Conservation (phyloP, 1,140 invertebrate genomes). For the Drosophila nigromelanica region DNA sequence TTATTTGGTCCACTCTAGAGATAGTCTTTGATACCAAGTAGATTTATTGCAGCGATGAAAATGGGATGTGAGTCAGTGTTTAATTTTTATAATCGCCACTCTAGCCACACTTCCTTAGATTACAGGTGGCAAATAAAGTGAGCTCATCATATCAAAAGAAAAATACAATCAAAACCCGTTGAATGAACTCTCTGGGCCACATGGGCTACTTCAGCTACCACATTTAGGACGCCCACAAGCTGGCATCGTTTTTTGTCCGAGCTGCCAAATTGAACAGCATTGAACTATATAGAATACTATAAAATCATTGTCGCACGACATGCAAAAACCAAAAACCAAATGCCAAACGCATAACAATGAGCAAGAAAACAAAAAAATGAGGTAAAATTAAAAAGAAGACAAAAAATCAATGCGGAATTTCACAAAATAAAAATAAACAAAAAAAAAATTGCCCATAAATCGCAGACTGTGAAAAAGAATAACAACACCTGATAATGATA, state of each 20-base stretch:
- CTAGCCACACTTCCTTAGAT: background rate
- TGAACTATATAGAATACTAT: constrained; percentile 71
- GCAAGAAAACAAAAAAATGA: background rate
- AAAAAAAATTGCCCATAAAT: constrained; percentile 48
- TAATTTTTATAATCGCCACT: background rate
- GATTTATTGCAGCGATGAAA: no score
- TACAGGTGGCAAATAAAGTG: constrained; percentile 1
- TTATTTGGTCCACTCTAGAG: no score
- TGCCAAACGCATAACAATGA: constrained; percentile 61
- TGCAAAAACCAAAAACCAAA: constrained; percentile 42
- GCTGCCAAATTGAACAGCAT: constrained; percentile 59
- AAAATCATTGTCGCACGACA: constrained; percentile 64
- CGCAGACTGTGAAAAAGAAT: constrained; percentile 30
- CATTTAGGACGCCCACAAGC: constrained; percentile 49
- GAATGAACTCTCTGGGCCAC: constrained; percentile 66
- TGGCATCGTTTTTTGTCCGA: constrained; percentile 53
- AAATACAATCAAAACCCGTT: constrained; percentile 9
- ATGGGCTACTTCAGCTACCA: constrained; percentile 1
- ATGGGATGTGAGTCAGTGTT: no score
- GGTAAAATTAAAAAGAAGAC: background rate
- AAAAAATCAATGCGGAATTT: constrained; percentile 44
- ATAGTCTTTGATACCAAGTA: no score
- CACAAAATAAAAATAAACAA: constrained; percentile 39
- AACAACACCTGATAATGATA: constrained; percentile 15
- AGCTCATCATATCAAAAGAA: constrained; percentile 14